Evolutionary conservation across 2,797 vertebrate species (phyloP).

Genomic region (Hybognathus amarus): DNA sequence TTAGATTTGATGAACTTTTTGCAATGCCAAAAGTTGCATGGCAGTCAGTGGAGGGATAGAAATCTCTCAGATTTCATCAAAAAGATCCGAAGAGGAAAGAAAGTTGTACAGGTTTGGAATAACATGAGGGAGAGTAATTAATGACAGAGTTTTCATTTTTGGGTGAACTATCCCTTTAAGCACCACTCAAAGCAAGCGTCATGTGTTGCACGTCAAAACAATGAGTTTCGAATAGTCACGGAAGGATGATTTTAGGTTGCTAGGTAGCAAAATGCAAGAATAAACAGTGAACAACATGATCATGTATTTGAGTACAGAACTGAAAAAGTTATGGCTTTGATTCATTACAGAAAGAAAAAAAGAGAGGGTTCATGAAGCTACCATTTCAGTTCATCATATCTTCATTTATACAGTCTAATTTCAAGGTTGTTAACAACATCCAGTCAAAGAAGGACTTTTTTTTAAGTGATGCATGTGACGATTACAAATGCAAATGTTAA

Average conservation of each 20-base stretch:
- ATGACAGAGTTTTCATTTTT: too few species aligned
- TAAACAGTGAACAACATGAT: neutral
- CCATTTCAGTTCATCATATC: neutral
- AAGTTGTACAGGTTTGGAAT: too few species aligned
- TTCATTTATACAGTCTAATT: neutral
- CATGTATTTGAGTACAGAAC: slow-evolving; percentile 1
- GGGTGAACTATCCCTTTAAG: neutral
- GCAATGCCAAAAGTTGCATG: too few species aligned
- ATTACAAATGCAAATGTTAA: too few species aligned
- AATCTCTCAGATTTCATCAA: too few species aligned
- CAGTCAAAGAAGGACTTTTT: neutral
- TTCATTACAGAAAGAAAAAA: neutral
- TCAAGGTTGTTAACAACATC: neutral
- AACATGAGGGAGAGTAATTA: too few species aligned
- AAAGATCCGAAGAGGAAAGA: too few species aligned
- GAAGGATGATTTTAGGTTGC: slow-evolving; percentile 24
- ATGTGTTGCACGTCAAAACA: neutral
- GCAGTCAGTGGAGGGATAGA: too few species aligned
- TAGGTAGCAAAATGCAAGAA: neutral
- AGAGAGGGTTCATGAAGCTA: neutral
- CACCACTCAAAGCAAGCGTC: neutral
- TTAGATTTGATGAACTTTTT: too few species aligned
- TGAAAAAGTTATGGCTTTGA: neutral
- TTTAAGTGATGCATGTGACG: neutral
- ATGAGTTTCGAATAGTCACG: slow-evolving; percentile 14